A percentile compares a stretch with the other conserved stretches of the same genome.
Evolutionary conservation across 2,113 vertebrate genomes (phyloP).

Genomic region (Oryzias curvinotus): DNA sequence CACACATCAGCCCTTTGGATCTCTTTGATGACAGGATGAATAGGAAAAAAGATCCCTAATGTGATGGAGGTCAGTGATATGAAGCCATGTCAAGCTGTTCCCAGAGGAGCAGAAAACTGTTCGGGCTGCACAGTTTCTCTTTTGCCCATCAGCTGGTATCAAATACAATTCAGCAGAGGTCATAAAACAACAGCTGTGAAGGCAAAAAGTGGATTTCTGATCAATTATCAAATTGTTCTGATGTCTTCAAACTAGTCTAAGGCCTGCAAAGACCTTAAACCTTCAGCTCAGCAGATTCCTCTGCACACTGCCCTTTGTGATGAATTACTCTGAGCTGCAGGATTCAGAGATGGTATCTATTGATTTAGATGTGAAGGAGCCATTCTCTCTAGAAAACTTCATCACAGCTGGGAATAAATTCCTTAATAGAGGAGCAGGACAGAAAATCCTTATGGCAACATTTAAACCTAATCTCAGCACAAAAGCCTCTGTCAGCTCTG

Average conservation of each 20-base stretch:
- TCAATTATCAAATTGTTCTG: slow-evolving; percentile 19
- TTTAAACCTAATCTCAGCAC: slow-evolving; percentile 10
- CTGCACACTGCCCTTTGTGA: not conserved
- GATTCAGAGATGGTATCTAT: not conserved
- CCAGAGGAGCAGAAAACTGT: slow-evolving; percentile 16
- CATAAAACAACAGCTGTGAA: slow-evolving; percentile 22
- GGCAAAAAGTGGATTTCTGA: slow-evolving; percentile 14
- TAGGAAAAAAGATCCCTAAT: slow-evolving; percentile 9
- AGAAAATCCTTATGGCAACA: not conserved
- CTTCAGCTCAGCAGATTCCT: slow-evolving; percentile 27
- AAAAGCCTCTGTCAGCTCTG: slow-evolving; percentile 2
- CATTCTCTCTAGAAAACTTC: not conserved
- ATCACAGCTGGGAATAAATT: slow-evolving; percentile 4
- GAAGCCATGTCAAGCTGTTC: slow-evolving; percentile 34
- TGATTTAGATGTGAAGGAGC: slow-evolving; percentile 3
- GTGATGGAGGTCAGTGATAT: slow-evolving; percentile 39
- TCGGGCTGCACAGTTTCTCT: no score
- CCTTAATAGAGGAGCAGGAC: not conserved
- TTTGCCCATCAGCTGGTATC: slow-evolving; percentile 4
- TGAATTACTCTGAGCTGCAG: not conserved
- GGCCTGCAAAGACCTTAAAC: slow-evolving; percentile 8
- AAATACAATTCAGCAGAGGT: not conserved
- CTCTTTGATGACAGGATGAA: slow-evolving; percentile 19
- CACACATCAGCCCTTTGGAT: slow-evolving; percentile 11
- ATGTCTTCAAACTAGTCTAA: slow-evolving; percentile 7